Base-by-base conservation (phyloP, 2,113 vertebrate genomes). In the Phyllopteryx taeniolatus region DNA sequence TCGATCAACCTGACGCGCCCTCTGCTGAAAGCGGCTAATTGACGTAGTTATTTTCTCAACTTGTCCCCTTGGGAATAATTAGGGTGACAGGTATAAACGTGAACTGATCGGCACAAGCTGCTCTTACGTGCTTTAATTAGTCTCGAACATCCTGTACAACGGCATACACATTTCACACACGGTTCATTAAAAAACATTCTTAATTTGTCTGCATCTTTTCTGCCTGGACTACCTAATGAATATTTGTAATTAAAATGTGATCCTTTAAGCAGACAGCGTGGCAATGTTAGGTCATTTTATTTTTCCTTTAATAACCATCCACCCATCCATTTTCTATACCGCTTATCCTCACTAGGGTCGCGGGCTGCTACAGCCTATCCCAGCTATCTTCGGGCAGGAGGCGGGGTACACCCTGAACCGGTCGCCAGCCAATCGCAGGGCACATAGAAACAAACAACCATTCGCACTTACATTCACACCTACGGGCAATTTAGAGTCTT, bases 21-120 rank as follows among this genome's bases (percentile, higher is more conserved):
- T 66, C 47, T 59, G 67, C 80, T 78, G 79, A 78, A 81, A 71
- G 76, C 78, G 27, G 73, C 85, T 86, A 87, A 91, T 86, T 87
- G 74, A 85, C 74, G 67, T 56, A 79, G 77, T 70, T 71, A 76
- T 84, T 83, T 81, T 75, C 69, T 10, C 4, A 35, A 44, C 59
- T 46, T 73, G 81, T 81, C 73, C 79, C 74, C 20, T 27, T 0
- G 77, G 82, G 81, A 82, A 75, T 85, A 82, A 87, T 91, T 85
- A 80, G 19, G 61, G 66, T 77, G 81, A 81, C 79, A 83, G 75
- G 79, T 85, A 74, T 82, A 46, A 85, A 85, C 68, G 68, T 74
- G 74, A 79, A 73, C 70, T 31, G 47, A 68, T 46, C 22, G 8
- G 47, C 15, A 17, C 14, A 53, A 68, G 47, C 43, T 68, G 66